Base-by-base conservation (phyloP, 2,888 invertebrate species). In the Drosophila imparisetae region DNA sequence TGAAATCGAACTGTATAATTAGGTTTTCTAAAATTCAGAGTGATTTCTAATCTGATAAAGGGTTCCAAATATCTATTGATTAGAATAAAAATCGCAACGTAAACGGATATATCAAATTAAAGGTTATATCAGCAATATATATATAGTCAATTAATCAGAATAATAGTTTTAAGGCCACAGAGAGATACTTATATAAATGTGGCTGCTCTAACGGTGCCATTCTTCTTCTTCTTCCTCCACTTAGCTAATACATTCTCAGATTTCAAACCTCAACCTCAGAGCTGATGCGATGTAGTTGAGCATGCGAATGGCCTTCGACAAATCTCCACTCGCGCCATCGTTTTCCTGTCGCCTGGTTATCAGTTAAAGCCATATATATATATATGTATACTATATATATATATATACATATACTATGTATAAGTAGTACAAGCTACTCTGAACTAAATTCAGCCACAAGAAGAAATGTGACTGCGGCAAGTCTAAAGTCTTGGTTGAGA, bases 211-310 rank as follows among this genome's bases (percentile, higher is more conserved):
- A 79, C 66, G 63, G 60, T 70, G 70, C 58, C 75, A 75, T 64
- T 73, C 55, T 66, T 62, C 65, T 48, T 54, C 45, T 50, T 58
- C 74, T 34, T 57, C 59, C 59, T 63, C 50, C 27, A 48, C 45
- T 66, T 58, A 53, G 74, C 68, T 72, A 62, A 77, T 48, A 61
- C 36, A 54, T 64, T 62, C 65, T 78, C 80, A 61, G 75, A 79
- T 78, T 70, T 66, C 80, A 75, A 75, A 75, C 75, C 75, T 79
- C 75, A 78, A 78, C 66, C 77, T 78, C 69, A 69, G 27, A 68
- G 61, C 49, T 40, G 32, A 49, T 70, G 54, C n/a, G 55, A n/a
- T 55, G 27, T 67, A 38, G 73, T 49, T 66, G 34, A 62, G 59
- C 55, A 59, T 45, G 50, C 67, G 58, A 54, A 34, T 79, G 78